Base-by-base conservation (phyloP, 1,140 invertebrate species). In the Chrysopa pallens region DNA sequence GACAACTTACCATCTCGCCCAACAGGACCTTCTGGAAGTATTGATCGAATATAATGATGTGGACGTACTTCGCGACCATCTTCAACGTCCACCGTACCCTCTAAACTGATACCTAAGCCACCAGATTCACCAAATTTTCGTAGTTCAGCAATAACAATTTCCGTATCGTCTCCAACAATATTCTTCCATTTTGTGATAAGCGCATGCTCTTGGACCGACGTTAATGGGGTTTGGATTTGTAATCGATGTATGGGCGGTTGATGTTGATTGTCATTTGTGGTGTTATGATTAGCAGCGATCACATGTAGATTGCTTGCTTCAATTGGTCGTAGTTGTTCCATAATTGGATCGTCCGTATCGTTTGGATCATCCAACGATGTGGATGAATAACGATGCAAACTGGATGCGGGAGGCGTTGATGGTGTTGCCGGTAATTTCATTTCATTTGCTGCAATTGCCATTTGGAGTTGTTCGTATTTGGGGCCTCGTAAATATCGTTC, bases 71-170 rank as follows among this genome's bases (percentile, higher is more conserved):
- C 85, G 14, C 79, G 70, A 4, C 88, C 89, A 48, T 89, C 85
- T 59, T 92, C 86, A 31, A 93, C 84, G 55, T 94, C 90, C 13
- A 94, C 93, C 0, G 93, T 98, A 38, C 93, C 94, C 61, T 98
- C 93, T 39, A 97, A 67, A 43, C 88, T 92, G 46, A 98, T 96
- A 7, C 93, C 93, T 17, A 98, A 69, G 12, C 92, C 92, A 46
- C 90, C 86, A 51, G 73, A 83, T 62, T 80, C 85, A 46, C 75
- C 80, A 60, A 78, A 89, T 68, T 87, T 95, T 56, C 74, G 84
- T 52, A 84, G 65, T 53, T 86, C 79, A 1, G 85, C 88, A 43
- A 93, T 84, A 51, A 93, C 81, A 56, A 93, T 87, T 58, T 89
- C 83, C 49, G 80, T 81, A 36, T 88, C 84, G 11, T 75, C 70